phyloP scores from a whole-genome alignment of 2,113 vertebrate genomes.

The Tychaedon coryphoeus region DNA sequence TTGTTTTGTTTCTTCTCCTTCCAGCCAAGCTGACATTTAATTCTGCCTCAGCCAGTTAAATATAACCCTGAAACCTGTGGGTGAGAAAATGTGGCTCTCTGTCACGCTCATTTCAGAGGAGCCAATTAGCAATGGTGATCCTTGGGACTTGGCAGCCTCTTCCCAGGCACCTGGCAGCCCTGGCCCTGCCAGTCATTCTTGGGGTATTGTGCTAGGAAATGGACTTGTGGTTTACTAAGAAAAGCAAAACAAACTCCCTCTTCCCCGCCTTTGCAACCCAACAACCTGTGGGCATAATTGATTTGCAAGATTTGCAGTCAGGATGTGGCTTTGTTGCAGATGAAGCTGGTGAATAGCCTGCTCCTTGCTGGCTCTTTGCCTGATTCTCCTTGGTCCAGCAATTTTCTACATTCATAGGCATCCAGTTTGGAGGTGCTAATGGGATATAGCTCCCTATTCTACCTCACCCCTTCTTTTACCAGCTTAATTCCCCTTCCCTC shows the following conservation, averaged over 20 bases:
- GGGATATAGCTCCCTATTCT: neutral
- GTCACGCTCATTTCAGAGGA: constrained; percentile 53
- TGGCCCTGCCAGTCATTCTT: constrained; percentile 47
- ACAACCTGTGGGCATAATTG: constrained; percentile 57
- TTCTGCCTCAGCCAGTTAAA: constrained; percentile 55
- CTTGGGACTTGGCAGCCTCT: constrained; percentile 56
- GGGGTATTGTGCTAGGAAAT: constrained; percentile 49
- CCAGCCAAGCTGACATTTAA: constrained; percentile 61
- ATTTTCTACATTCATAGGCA: neutral
- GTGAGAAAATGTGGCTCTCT: constrained; percentile 63
- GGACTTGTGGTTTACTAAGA: constrained; percentile 59
- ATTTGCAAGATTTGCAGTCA: constrained; percentile 36
- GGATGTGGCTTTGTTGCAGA: constrained; percentile 23
- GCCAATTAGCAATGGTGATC: constrained; percentile 63
- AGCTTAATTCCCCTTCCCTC: neutral
- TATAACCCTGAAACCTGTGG: constrained; percentile 41
- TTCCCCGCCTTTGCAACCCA: constrained; percentile 7
- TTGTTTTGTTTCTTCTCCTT: constrained; percentile 62
- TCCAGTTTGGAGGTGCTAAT: neutral
- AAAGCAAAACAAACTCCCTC: constrained; percentile 46
- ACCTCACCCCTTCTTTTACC: neutral
- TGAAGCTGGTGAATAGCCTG: neutral
- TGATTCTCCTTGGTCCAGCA: neutral
- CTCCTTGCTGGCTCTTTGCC: neutral
- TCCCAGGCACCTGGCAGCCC: constrained; percentile 1